These are phyloP conservation scores for Maniola hyperantus DNA, from an alignment of 2,888 invertebrate species.

Conservation along the genomic window DNA sequence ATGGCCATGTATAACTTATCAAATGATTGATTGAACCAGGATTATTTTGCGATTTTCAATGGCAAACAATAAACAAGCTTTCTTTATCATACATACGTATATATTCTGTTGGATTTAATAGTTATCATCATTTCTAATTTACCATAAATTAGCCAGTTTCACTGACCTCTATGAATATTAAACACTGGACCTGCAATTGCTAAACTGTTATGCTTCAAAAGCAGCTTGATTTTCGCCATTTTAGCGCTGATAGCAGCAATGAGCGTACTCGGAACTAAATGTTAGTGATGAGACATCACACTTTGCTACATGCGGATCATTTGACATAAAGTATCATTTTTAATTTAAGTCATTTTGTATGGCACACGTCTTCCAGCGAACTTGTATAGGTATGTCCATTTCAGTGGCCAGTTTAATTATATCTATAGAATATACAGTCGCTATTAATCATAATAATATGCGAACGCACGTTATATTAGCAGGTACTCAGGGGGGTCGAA, in stretches of 20 bases:
- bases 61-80: not conserved
- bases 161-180: too few relatives aligned
- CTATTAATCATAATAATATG: slow-evolving; percentile 28
- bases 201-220: too few relatives aligned
- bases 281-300: too few relatives aligned
- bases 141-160: not conserved
- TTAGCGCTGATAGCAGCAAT: too few relatives aligned
- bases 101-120: not conserved
- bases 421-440: slow-evolving; percentile 35
- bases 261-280: too few relatives aligned
- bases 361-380: too few relatives aligned
- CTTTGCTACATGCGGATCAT: not conserved
- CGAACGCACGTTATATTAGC: slow-evolving; percentile 25
- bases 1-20: slow-evolving; percentile 4
- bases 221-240: too few relatives aligned
- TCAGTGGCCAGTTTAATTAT: too few relatives aligned
- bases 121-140: slow-evolving; percentile 1
- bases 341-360: too few relatives aligned
- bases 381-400: not conserved
- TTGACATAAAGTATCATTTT: too few relatives aligned
- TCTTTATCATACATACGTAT: not conserved
- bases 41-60: slow-evolving; percentile 1
- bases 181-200: too few relatives aligned
- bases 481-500: slow-evolving; percentile 52
- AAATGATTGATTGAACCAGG: slow-evolving; percentile 11